Base-by-base conservation (phyloP, 2,888 invertebrate genomes). In the Acrocyrtus sp. region DNA sequence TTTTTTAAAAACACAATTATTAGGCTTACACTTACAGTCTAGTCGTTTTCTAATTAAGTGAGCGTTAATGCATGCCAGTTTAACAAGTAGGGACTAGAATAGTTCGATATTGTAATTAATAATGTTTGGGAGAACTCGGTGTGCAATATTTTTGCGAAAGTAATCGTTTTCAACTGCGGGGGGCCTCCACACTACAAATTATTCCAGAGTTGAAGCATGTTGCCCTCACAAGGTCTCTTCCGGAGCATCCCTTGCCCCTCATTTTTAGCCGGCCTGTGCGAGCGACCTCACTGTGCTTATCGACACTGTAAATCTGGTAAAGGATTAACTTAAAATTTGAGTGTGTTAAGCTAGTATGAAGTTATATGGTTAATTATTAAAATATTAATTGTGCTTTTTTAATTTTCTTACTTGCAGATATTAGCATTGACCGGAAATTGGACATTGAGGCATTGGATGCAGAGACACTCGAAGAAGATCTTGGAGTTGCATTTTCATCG, bases 281-380 rank as follows among this genome's bases (percentile, higher is more conserved):
- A 91, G 81, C 88, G 96, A 82, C 95, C 95, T 22, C 94, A 95
- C 85, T 96, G 96, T 86, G 95, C 96, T 86, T 96, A 93, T 85
- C 90, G 92, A 24, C 73, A 62, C 43, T 70, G 69, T 39, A 61
- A 43, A 65, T 69, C 70, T 4, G 70, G 67, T 74, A 69, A 69
- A 53, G 6, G 5, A 12, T 27, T 27, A 27, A 8, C n/a, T 27
- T 6, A 6, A 17, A 17, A 15, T 47, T 17, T n/a, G 6, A 22
- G 24, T 50, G 22, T 21, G 50, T 22, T 5, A 39, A 39, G 6
- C 39, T 12, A 39, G 12, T 6, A 12, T 39, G 6, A 39, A 10
- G 8, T 39, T 39, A 10, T 39, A 12, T 12, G 6, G 6, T 39
- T 10, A 10, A 39, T 12, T 39, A 39, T 39, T 39, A 39, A 10